Evolutionary conservation across 2,888 invertebrate species (phyloP), one percentile per base, ranked within the genome.

Genomic region (Lissocephala sabroskyi): DNA sequence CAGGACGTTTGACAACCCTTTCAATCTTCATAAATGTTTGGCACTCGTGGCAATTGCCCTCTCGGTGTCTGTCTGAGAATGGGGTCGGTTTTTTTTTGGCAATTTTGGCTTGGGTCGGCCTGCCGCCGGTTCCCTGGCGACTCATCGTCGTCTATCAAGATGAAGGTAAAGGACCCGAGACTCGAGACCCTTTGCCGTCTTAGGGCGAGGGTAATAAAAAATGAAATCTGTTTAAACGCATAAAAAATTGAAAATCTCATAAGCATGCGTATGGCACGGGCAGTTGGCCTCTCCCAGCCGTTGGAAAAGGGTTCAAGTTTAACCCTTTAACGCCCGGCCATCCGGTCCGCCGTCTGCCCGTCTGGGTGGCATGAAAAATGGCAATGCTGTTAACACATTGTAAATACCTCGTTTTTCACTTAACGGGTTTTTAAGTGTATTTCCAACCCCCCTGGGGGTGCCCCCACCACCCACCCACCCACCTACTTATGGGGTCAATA

Each of bases 1-100:
- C n/a, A n/a, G 79, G 79, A 79, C 79, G 79, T 77, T 79, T 79
- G 73, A 68, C 81, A 81, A 82, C 83, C 83, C 83, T 80, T 81
- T 81, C 79, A 76, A 82, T 82, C 81, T 81, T 79, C 79, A 81
- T 79, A 81, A 79, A 81, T 79, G 81, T 74, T 59, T 65, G 56
- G 55, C 78, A 65, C 70, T 76, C 78, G 71, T 51, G 59, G 52
- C 40, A 33, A 40, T 16, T 35, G 32, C 37, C 14, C 23, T 54
- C 48, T 40, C 36, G 33, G 37, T 55, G 41, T 48, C 46, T 49
- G 36, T 23, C 40, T 42, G 28, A 35, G 43, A 5, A 4, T 13
- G 35, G 33, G 28, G 41, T 49, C 41, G 16, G 19, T 43, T 46
- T 57, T 30, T 45, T 48, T 61, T 41, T 23, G 46, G 56, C 56